phyloP scores from a whole-genome alignment of 1,140 invertebrate species.

The Palaemon carinicauda region DNA sequence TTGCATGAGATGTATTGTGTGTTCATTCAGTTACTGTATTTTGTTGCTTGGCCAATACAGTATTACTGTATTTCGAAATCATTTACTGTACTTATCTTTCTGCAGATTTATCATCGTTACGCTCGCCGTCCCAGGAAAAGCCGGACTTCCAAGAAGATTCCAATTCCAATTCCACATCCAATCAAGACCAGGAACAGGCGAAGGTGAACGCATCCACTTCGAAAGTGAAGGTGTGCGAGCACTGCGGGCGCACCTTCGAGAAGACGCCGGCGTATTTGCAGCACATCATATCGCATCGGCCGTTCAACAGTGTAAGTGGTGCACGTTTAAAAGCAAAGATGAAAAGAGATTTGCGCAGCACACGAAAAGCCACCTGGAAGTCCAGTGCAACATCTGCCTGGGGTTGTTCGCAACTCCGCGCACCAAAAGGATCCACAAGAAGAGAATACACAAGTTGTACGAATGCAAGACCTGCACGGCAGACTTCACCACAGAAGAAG shows the following conservation, averaged over 20 bases:
- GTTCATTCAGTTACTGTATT: no score
- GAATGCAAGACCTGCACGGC: constrained; percentile 26
- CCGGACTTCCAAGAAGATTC: no score
- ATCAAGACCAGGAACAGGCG: neutral
- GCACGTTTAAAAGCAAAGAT: constrained; percentile 30
- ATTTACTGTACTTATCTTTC: no score
- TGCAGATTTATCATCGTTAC: no score
- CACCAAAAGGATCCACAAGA: constrained; percentile 22
- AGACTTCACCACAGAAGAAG: neutral
- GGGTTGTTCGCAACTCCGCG: constrained; percentile 13
- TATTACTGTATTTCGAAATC: no score
- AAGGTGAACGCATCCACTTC: neutral
- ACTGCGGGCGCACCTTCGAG: constrained; percentile 1
- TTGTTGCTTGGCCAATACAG: no score
- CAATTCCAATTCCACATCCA: neutral
- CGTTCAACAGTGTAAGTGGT: constrained; percentile 22
- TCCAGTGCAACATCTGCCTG: constrained; percentile 22
- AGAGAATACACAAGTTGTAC: constrained; percentile 33
- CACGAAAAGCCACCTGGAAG: neutral
- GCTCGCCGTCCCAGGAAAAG: no score
- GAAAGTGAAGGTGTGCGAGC: constrained; percentile 40
- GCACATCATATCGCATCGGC: constrained; percentile 3
- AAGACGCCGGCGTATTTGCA: constrained; percentile 4
- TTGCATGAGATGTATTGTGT: no score
- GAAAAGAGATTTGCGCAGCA: neutral